phyloP scores from a whole-genome alignment of 2,113 vertebrate genomes.

The Nothobranchius kuhntae region DNA sequence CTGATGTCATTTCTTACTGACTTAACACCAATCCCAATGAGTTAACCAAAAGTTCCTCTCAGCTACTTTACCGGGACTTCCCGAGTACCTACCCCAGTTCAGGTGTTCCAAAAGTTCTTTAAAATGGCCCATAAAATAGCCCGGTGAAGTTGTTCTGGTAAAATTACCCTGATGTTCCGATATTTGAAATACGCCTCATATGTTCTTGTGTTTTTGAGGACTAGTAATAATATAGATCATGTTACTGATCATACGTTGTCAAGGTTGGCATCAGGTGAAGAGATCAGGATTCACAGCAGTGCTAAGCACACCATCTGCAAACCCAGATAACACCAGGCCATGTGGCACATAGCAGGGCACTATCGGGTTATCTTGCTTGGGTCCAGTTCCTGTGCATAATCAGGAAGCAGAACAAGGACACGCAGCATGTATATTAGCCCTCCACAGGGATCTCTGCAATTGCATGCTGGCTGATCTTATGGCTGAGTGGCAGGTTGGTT shows the following conservation, averaged over 20 bases:
- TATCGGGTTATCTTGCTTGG: slow-evolving; percentile 63
- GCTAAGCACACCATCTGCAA: slow-evolving; percentile 65
- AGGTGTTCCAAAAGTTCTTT: no score
- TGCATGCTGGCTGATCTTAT: slow-evolving; percentile 59
- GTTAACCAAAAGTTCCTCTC: no score
- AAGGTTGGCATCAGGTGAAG: slow-evolving; percentile 48
- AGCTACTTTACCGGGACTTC: no score
- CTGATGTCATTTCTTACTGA: no score
- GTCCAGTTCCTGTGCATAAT: slow-evolving; percentile 55
- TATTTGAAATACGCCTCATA: no score
- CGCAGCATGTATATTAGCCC: slow-evolving; percentile 62
- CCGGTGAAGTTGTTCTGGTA: no score
- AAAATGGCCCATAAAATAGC: no score
- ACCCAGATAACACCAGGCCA: slow-evolving; percentile 67
- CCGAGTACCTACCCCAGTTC: no score
- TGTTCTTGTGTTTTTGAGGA: slow-evolving; percentile 3
- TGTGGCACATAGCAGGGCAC: slow-evolving; percentile 62
- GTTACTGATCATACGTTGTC: slow-evolving; percentile 1
- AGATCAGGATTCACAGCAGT: slow-evolving; percentile 40
- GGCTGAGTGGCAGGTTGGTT: slow-evolving; percentile 69
- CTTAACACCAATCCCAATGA: no score
- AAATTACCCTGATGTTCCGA: no score
- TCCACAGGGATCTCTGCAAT: slow-evolving; percentile 51
- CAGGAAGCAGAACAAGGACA: slow-evolving; percentile 63
- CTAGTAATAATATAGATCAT: neutral